Base-by-base conservation (phyloP, 2,888 invertebrate genomes). In the Aspidiotus rigidus region DNA sequence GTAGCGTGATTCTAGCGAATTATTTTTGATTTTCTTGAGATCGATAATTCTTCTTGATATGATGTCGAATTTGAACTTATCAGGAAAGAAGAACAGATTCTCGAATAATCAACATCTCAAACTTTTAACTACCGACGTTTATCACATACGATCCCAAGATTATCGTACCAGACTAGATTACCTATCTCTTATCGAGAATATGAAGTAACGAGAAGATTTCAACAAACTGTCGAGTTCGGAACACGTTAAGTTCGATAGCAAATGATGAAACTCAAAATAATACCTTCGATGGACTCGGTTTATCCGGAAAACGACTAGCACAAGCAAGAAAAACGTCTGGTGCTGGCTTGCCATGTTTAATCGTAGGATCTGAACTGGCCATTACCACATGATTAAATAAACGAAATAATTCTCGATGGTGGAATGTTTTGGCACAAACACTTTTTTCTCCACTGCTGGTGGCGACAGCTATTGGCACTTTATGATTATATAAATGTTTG, bases 271-370 rank as follows among this genome's bases (percentile, higher is more conserved):
- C 28, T 28, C 28, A 28, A 28, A 28, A 28, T 28, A 28, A 28
- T 78, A 83, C 84, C 78, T 84, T 80, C 70, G 81, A 80, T 8
- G 86, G 83, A 13, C 80, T 77, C 9, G 89, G 87, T 72, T 83
- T 81, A 72, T 86, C 85, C 0, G 81, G 77, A 77, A 94, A 94
- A 72, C 91, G 80, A 1, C 80, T 78, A 0, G 90, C 89, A 69
- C 88, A 86, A 0, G 91, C 84, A 15, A 89, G 77, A 76, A 92
- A 96, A 73, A 91, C 89, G 77, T 94, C 93, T 0, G 95, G 95
- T 66, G 86, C 84, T 0, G 95, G 95, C 80, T 96, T 96, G 1
- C 94, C 92, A 72, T 82, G 81, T 75, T 86, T 88, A 0, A 95
- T 91, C 70, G 90, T 91, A 0, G 87, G 85, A 76, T 96, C 94